Evolutionary conservation across 2,888 invertebrate species (phyloP).

Genomic region (Pyrrhosoma nymphula): DNA sequence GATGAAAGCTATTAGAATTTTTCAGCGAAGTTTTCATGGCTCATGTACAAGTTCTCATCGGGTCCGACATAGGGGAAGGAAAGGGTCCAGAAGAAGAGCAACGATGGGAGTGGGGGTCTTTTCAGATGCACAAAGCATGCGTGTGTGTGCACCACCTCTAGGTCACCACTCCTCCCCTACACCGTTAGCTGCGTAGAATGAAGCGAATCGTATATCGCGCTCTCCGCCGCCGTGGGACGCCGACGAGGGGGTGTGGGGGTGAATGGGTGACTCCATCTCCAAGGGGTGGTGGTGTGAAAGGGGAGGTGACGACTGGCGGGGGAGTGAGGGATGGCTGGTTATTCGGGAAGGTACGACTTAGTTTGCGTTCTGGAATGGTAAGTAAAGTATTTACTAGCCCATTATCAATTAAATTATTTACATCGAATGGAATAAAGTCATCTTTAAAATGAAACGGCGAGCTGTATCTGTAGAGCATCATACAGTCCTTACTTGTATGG

Average conservation of each 20-base stretch:
- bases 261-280: not conserved
- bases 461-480: too few relatives aligned
- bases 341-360: not conserved
- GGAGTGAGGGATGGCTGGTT: not conserved
- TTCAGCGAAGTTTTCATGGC: too few relatives aligned
- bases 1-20: too few relatives aligned
- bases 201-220: constrained; percentile 33
- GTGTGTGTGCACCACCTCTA: not conserved
- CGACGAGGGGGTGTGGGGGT: not conserved
- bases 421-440: too few relatives aligned
- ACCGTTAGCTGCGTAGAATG: constrained; percentile 20
- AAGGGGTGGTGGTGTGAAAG: not conserved
- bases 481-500: too few relatives aligned
- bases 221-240: constrained; percentile 5
- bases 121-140: not conserved
- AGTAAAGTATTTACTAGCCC: too few relatives aligned
- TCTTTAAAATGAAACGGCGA: too few relatives aligned
- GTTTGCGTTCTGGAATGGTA: not conserved
- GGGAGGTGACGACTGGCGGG: not conserved
- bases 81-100: not conserved
- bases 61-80: not conserved
- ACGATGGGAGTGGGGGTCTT: not conserved
- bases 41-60: too few relatives aligned
- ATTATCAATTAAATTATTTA: too few relatives aligned
- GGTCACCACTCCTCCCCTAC: not conserved